These are phyloP conservation scores for Neodon shergylaensis DNA, from an alignment of 2,113 vertebrate genomes.

Conservation along the genomic window DNA sequence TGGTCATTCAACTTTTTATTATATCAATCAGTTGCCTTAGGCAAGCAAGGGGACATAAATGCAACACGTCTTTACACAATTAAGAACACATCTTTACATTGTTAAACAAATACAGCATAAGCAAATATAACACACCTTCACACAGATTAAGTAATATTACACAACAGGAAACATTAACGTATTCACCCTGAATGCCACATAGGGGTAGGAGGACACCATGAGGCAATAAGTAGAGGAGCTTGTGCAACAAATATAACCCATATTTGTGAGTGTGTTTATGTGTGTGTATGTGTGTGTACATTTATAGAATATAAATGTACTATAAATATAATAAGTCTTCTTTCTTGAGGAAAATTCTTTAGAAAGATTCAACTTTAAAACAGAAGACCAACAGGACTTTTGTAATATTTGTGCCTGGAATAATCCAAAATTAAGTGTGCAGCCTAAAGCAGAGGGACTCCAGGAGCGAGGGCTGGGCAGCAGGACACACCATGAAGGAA, in stretches of 20 bases:
- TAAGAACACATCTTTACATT: not conserved
- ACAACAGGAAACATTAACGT: not conserved
- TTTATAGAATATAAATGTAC: not conserved
- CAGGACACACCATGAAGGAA: conserved; percentile 47
- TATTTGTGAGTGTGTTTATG: not conserved
- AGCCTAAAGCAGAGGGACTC: not conserved
- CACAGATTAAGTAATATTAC: not conserved
- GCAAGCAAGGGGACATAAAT: not conserved
- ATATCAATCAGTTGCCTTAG: not conserved
- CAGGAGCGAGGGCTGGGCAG: not conserved
- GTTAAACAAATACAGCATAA: not conserved
- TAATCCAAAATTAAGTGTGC: conserved; percentile 1
- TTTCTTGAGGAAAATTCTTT: conserved; percentile 41
- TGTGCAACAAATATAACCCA: not conserved
- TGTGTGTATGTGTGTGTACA: not conserved
- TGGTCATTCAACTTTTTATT: not conserved
- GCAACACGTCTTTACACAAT: not conserved
- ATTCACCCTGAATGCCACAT: not conserved
- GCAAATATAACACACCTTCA: not conserved
- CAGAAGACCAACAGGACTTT: not conserved
- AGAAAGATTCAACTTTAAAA: conserved; percentile 11
- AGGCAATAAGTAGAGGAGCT: not conserved
- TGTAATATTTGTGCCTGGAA: not conserved
- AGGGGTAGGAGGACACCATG: not conserved
- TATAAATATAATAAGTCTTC: not conserved